phyloP scores from a whole-genome alignment of 2,888 invertebrate genomes.

The Synergus umbraculus region DNA sequence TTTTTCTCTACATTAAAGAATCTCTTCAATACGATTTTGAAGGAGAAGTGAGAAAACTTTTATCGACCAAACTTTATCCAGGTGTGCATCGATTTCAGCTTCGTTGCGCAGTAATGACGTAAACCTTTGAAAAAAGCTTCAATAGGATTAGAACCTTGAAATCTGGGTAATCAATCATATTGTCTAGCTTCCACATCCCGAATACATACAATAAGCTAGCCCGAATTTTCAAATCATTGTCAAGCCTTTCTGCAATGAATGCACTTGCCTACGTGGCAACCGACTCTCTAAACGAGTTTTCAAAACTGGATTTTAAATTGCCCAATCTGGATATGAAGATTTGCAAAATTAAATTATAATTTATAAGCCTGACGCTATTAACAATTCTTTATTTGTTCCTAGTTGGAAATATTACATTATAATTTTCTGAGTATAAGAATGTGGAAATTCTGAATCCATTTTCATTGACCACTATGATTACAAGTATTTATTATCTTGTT shows the following conservation, averaged over 20 bases:
- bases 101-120: slow-evolving; percentile 1
- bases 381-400: background rate
- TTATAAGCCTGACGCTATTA: background rate
- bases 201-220: slow-evolving; percentile 5
- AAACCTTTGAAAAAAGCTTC: slow-evolving; percentile 6
- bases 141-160: background rate
- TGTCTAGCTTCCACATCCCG: background rate
- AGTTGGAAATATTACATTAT: background rate
- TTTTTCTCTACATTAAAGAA: background rate
- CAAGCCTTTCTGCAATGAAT: too few species aligned
- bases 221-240: background rate
- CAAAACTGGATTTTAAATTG: too few species aligned
- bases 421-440: background rate
- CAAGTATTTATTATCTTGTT: background rate
- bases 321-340: too few species aligned
- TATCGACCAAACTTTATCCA: slow-evolving; percentile 10
- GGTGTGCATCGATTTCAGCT: background rate
- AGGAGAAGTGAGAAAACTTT: background rate
- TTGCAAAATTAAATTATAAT: background rate
- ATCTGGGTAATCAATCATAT: background rate
- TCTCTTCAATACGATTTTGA: background rate
- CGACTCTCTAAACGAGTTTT: too few species aligned
- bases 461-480: background rate
- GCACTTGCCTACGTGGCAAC: too few species aligned
- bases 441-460: background rate